Conservation (phyloP, 2,113 vertebrate species). For the Conger conger region DNA sequence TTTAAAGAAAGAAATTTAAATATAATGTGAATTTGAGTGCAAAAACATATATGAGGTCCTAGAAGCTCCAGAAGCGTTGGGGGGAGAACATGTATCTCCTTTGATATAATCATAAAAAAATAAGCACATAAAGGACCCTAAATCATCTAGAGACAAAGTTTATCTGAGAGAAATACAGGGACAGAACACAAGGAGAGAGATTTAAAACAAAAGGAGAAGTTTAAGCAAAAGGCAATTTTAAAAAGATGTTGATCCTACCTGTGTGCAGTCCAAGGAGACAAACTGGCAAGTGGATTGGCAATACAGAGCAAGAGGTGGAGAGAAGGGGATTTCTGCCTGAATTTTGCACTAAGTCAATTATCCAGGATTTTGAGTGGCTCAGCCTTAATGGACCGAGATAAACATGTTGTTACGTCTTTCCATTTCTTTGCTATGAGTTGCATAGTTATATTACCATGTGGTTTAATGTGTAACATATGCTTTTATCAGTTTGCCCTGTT, state of each 20-base stretch:
- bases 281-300: conserved; percentile 28
- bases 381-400: conserved; percentile 55
- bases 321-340: conserved; percentile 45
- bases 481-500: neutral
- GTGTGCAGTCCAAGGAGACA: conserved; percentile 23
- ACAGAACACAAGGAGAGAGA: neutral
- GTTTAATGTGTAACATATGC: too few species aligned
- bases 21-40: neutral
- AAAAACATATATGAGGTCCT: neutral
- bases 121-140: neutral
- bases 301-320: conserved; percentile 24
- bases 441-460: too few species aligned
- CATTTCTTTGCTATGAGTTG: neutral
- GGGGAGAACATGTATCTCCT: neutral
- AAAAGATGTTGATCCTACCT: conserved; percentile 39
- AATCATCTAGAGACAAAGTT: neutral
- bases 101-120: neutral
- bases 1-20: too few species aligned
- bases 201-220: neutral
- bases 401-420: conserved; percentile 31
- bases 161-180: neutral
- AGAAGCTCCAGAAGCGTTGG: neutral
- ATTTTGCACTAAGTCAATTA: conserved; percentile 67
- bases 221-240: neutral
- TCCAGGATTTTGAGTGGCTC: conserved; percentile 67